phyloP scores from a whole-genome alignment of 2,113 vertebrate species.

The Trinectes maculatus region DNA sequence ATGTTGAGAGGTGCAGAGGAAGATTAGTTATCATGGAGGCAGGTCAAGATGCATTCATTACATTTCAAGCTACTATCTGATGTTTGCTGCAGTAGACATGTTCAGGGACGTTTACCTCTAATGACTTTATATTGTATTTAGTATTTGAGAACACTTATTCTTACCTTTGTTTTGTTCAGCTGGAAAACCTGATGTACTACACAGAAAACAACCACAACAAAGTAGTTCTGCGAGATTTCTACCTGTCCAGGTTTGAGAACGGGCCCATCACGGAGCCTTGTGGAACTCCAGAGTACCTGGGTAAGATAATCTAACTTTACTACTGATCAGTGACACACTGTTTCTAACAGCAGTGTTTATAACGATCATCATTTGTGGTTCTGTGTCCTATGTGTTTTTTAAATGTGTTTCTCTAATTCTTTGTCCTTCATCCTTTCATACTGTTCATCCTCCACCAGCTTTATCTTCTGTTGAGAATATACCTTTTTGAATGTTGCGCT shows the following conservation, averaged over 20 bases:
- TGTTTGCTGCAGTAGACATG: neutral
- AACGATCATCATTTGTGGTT: neutral
- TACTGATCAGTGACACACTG: neutral
- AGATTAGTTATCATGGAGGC: too few relatives aligned
- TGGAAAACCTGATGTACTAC: constrained; percentile 91
- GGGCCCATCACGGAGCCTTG: constrained; percentile 88
- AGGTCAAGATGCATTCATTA: neutral
- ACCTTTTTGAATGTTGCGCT: constrained; percentile 6
- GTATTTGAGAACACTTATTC: neutral
- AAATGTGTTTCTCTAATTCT: too few relatives aligned
- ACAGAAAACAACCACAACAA: constrained; percentile 88
- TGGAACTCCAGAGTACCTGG: constrained; percentile 88
- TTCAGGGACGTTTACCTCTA: neutral
- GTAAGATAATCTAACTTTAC: constrained; percentile 54
- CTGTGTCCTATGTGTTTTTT: too few relatives aligned
- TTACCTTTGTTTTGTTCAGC: constrained; percentile 63
- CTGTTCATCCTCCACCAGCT: neutral
- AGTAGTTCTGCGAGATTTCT: constrained; percentile 88
- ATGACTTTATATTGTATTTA: neutral
- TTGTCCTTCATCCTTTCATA: neutral
- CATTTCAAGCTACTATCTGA: neutral
- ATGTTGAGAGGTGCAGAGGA: neutral
- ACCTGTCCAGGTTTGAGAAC: constrained; percentile 87
- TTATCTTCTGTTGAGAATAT: constrained; percentile 12
- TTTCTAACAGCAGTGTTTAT: neutral